phyloP scores from a whole-genome alignment of 2,888 invertebrate species.

The Brassicogethes aeneus region DNA sequence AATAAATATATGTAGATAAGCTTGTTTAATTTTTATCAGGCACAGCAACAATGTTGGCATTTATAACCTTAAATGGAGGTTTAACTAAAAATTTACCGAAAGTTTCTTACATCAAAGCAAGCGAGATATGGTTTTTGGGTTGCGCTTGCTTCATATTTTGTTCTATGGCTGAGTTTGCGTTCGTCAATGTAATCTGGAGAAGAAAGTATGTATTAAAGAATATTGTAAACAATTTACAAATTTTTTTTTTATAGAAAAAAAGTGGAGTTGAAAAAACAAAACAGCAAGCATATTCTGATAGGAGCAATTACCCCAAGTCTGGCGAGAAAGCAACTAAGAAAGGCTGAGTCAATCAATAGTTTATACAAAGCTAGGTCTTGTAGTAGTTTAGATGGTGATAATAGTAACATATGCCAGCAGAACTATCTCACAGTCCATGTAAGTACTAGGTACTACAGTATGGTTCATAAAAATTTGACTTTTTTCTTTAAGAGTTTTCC shows the following conservation, averaged over 20 bases:
- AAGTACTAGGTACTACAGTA: constrained; percentile 29
- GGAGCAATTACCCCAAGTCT: constrained; percentile 73
- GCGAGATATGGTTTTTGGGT: constrained; percentile 83
- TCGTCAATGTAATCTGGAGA: constrained; percentile 82
- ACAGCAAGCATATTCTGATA: constrained; percentile 73
- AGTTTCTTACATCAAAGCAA: constrained; percentile 83
- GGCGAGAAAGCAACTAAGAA: constrained; percentile 61
- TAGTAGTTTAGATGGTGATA: constrained; percentile 55
- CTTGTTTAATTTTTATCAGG: too few relatives aligned
- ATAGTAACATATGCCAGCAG: constrained; percentile 35
- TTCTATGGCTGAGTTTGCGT: constrained; percentile 79
- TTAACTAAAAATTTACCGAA: constrained; percentile 79
- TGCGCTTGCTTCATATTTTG: constrained; percentile 79
- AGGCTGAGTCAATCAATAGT: constrained; percentile 49
- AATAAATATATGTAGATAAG: too few relatives aligned
- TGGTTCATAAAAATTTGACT: neutral
- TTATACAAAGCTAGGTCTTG: constrained; percentile 65
- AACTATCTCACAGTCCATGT: constrained; percentile 71
- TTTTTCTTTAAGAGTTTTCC: constrained; percentile 40
- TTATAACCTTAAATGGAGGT: constrained; percentile 78
- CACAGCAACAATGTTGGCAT: constrained; percentile 78
- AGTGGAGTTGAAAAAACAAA: constrained; percentile 30
- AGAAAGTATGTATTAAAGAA: constrained; percentile 52
- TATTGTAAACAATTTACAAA: constrained; percentile 1
- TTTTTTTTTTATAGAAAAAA: constrained; percentile 26